A percentile compares a stretch with the other conserved stretches of the same genome.
These are phyloP conservation scores for Hemitrygon akajei DNA, from an alignment of 2,797 vertebrate genomes.

Conservation along the genomic window DNA sequence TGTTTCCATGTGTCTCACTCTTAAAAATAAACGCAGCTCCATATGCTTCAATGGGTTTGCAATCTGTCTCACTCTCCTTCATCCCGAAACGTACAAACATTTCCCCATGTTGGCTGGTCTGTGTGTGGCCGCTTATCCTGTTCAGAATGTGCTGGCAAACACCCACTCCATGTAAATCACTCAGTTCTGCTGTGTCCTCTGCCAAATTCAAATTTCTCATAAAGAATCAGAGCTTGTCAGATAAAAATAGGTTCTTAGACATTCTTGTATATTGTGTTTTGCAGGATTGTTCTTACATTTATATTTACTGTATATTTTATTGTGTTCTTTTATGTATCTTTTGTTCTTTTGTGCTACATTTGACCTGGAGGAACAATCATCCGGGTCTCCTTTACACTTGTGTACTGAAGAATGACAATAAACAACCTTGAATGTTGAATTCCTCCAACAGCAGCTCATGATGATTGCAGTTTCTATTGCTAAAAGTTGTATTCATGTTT, in stretches of 20 bases:
- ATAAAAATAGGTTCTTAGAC: neutral
- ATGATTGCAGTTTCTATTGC: too few relatives aligned
- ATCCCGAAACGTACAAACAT: neutral
- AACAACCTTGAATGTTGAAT: too few relatives aligned
- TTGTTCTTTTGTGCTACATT: too few relatives aligned
- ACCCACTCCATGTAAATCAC: neutral
- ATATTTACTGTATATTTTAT: too few relatives aligned
- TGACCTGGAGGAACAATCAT: too few relatives aligned
- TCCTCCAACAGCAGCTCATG: too few relatives aligned
- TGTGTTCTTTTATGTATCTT: too few relatives aligned
- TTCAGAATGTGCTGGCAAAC: neutral
- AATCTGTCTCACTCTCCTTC: conserved; percentile 21
- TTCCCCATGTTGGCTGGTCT: neutral
- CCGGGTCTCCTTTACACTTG: too few relatives aligned
- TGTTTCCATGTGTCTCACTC: neutral
- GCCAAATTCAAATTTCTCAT: neutral
- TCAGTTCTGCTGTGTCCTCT: neutral
- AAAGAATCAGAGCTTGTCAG: neutral
- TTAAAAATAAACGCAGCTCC: conserved; percentile 30
- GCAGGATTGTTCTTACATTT: too few relatives aligned
- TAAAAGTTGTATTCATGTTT: too few relatives aligned
- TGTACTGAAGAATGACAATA: too few relatives aligned
- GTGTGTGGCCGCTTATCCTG: neutral
- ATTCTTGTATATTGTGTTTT: too few relatives aligned
- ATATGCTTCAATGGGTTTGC: conserved; percentile 15